Percentiles rank a stretch among this genome's conserved stretches.
Conservation (phyloP, 2,888 invertebrate species). For the Bimastos eiseni region DNA sequence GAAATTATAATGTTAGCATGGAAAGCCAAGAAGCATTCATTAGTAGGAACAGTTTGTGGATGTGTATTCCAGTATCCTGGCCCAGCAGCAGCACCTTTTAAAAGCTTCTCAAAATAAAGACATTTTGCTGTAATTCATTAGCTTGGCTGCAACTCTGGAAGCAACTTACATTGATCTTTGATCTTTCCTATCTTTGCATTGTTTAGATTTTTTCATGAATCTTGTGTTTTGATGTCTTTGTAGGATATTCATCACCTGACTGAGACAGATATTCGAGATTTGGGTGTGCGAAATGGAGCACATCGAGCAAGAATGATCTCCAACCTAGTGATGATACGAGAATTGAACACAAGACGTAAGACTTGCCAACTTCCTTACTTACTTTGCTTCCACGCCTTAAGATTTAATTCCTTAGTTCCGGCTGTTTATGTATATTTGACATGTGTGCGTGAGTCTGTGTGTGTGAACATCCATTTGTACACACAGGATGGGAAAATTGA, state of each 20-base stretch:
- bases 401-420: neutral
- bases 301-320: slow-evolving; percentile 72
- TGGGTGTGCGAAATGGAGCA: slow-evolving; percentile 70
- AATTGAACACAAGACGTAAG: slow-evolving; percentile 66
- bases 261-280: slow-evolving; percentile 68
- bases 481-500: too few relatives aligned
- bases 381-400: too few relatives aligned
- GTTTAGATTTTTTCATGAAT: neutral
- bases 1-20: too few relatives aligned
- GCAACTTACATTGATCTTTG: too few relatives aligned
- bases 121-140: neutral
- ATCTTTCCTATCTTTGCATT: neutral
- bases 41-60: neutral
- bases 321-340: slow-evolving; percentile 70
- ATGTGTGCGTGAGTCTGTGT: neutral
- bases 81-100: neutral
- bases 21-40: neutral
- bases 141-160: neutral
- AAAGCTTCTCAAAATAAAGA: neutral
- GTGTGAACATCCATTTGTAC: too few relatives aligned
- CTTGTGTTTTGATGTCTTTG: slow-evolving; percentile 32
- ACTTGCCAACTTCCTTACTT: neutral
- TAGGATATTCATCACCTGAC: slow-evolving; percentile 67
- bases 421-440: neutral
- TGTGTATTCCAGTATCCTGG: neutral